Evolutionary conservation across 2,888 invertebrate genomes (phyloP).

Genomic region (Mantis religiosa): DNA sequence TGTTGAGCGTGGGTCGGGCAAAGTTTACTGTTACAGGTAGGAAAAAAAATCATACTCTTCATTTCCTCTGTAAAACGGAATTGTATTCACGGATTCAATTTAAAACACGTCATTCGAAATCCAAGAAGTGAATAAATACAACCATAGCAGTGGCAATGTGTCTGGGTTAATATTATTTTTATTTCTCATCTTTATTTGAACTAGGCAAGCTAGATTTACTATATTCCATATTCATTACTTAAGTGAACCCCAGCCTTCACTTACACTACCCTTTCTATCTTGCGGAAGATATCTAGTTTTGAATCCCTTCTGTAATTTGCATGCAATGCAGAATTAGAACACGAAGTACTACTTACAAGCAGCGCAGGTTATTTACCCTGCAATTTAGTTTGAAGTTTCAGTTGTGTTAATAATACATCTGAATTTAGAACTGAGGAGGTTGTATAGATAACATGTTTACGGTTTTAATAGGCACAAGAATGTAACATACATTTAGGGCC

Average conservation of each 20-base stretch:
- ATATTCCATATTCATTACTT: background rate
- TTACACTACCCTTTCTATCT: background rate
- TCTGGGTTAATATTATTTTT: too few species aligned
- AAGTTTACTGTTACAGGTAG: conserved; percentile 32
- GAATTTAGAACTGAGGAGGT: background rate
- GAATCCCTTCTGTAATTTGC: too few species aligned
- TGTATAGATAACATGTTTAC: background rate
- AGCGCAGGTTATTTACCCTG: background rate
- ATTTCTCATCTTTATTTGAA: background rate
- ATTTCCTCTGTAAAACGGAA: too few species aligned
- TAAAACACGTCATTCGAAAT: too few species aligned
- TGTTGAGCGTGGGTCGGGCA: conserved; percentile 30
- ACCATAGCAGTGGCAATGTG: too few species aligned
- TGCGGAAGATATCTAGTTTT: background rate
- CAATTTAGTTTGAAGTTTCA: background rate
- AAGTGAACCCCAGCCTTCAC: background rate
- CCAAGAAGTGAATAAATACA: too few species aligned
- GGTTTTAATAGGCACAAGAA: background rate
- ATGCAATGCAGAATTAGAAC: background rate
- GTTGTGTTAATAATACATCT: background rate
- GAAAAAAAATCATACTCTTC: background rate
- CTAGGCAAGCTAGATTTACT: background rate
- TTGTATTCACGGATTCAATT: too few species aligned
- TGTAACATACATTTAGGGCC: background rate
- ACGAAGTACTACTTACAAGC: too few species aligned